Percentiles rank a stretch among this genome's conserved stretches.
Conservation (phyloP, 2,888 invertebrate genomes). For the Eremobia ochroleuca region DNA sequence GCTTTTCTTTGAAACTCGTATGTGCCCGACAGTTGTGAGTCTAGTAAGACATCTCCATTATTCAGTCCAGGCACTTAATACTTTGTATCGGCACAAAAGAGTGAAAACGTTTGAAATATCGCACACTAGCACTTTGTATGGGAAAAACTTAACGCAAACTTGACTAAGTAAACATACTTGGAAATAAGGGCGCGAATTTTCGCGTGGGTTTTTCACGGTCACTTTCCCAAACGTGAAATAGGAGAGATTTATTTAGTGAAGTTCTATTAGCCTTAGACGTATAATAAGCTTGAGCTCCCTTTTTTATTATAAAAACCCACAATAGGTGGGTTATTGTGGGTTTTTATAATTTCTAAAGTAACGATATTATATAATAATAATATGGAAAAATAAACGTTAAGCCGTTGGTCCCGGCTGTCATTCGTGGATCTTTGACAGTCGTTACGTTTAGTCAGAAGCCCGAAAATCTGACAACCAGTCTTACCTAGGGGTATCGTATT, state of each 20-base stretch:
- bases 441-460: no score
- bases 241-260: not conserved
- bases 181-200: constrained; percentile 35
- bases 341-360: not conserved
- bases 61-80: constrained; percentile 39
- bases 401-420: not conserved
- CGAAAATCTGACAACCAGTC: no score
- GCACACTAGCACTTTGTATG: constrained; percentile 33
- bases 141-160: constrained; percentile 26
- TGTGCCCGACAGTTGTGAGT: constrained; percentile 2
- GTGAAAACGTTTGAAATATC: constrained; percentile 61
- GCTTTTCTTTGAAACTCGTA: constrained; percentile 39
- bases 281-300: not conserved
- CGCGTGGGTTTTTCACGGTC: constrained; percentile 1
- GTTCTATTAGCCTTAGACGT: not conserved
- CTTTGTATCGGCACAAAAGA: constrained; percentile 58
- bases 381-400: not conserved
- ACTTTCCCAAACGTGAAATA: constrained; percentile 12
- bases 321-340: not conserved
- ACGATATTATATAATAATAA: not conserved
- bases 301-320: no score
- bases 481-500: no score
- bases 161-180: constrained; percentile 9
- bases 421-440: not conserved
- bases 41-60: constrained; percentile 42